Evolutionary conservation across 53 echinoderm and acorn worm genomes (phyloP).

Genomic region (Holothuria leucospilota): DNA sequence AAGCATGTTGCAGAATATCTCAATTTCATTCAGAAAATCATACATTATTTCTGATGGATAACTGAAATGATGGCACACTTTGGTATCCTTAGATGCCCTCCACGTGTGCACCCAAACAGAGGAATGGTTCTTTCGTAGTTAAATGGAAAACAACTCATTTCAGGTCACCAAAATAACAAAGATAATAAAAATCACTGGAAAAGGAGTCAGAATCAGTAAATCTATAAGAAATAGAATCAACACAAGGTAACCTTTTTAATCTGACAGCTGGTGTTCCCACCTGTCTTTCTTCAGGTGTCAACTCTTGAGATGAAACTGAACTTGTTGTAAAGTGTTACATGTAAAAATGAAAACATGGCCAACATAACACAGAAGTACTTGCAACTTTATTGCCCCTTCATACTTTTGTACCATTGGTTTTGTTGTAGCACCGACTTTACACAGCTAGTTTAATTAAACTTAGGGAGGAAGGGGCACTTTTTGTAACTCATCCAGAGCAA

Average conservation of each 20-base stretch:
- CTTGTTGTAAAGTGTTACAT: too few species aligned
- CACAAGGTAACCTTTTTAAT: neutral
- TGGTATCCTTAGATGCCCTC: conserved; percentile 10
- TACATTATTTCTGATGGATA: conserved; percentile 19
- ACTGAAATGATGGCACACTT: conserved; percentile 26
- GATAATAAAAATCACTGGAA: neutral
- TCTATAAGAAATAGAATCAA: neutral
- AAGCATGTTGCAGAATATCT: conserved; percentile 26
- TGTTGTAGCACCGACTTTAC: too few species aligned
- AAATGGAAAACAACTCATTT: conserved; percentile 23
- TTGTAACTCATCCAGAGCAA: too few species aligned
- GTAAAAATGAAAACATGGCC: too few species aligned
- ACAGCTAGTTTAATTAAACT: too few species aligned
- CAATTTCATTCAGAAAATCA: conserved; percentile 28
- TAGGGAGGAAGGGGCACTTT: too few species aligned
- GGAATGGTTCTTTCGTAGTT: conserved; percentile 17
- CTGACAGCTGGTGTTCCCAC: too few species aligned
- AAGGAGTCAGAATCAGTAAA: neutral
- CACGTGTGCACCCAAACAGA: conserved; percentile 6
- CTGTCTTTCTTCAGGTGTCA: too few species aligned
- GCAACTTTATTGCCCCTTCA: too few species aligned
- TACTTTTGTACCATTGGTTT: too few species aligned
- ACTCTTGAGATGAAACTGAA: too few species aligned
- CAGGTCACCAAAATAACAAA: conserved; percentile 19
- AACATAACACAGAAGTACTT: too few species aligned